Evolutionary conservation across 2,113 vertebrate species (phyloP).

Genomic region (Prochilodus magdalenae): DNA sequence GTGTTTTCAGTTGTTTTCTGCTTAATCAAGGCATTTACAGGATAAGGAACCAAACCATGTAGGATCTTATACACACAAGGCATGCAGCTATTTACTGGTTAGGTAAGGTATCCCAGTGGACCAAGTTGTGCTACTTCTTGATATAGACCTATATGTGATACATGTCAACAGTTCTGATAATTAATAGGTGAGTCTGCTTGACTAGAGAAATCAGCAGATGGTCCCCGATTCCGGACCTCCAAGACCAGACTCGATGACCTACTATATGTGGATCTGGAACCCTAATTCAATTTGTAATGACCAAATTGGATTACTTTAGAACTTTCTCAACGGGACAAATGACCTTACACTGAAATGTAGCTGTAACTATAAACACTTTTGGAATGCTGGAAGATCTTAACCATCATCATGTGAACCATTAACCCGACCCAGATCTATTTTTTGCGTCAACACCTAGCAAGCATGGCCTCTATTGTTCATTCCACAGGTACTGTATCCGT

Average conservation of each 20-base stretch:
- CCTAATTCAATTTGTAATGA: not conserved
- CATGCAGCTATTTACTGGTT: too few relatives aligned
- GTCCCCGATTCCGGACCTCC: not conserved
- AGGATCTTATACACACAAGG: too few relatives aligned
- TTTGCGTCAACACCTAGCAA: not conserved
- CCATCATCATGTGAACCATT: too few relatives aligned
- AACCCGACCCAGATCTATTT: not conserved
- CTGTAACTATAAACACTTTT: too few relatives aligned
- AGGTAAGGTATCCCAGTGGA: too few relatives aligned
- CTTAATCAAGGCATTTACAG: too few relatives aligned
- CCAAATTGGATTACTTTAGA: not conserved
- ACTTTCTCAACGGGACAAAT: not conserved
- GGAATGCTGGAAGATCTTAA: not conserved
- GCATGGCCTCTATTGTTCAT: not conserved
- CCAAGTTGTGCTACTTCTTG: too few relatives aligned
- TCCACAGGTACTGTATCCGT: constrained; percentile 22
- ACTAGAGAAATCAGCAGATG: not conserved
- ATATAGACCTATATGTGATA: too few relatives aligned
- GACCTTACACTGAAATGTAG: not conserved
- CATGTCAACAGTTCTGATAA: not conserved
- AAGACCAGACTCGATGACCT: not conserved
- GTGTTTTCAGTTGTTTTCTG: too few relatives aligned
- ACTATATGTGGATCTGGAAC: not conserved
- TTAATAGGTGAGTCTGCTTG: not conserved
- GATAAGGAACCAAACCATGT: too few relatives aligned